Evolutionary conservation across 1,140 invertebrate species (phyloP), one percentile per base, ranked within the genome.

Genomic region (Anastrepha obliqua): DNA sequence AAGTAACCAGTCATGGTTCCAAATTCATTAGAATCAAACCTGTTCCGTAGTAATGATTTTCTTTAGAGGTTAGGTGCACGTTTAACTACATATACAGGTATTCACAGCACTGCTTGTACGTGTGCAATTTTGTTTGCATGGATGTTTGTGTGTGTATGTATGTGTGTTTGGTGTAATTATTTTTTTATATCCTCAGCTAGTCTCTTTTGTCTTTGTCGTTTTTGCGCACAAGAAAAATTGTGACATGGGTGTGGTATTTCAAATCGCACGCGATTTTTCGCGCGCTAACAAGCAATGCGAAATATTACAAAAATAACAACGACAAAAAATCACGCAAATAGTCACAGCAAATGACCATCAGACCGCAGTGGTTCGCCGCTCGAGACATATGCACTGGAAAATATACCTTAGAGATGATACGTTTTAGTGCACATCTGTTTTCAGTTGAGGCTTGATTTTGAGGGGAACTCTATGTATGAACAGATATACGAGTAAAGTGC

Each of bases 261-360:
- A 51, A 51, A 17, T 74, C 70, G 70, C 70, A 74, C 42, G 42
- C 29, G 44, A 51, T 74, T 17, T 44, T 74, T 74, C 11, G 44
- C 44, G 13, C 13, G 13, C 13, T n/a, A 47, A 74, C 70, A 51
- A 44, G 29, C 42, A 55, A 55, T 55, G 29, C 29, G 1, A 29
- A 29, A 29, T 55, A 55, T 55, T 15, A 44, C 17, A 74, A 4
- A 20, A 74, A 74, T 6, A 74, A 74, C 39, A 74, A 47, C 17
- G 47, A 8, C 11, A 6, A 47, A 74, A 74, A 47, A 74, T 74
- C 39, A 74, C 42, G 70, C 70, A n/a, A 74, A 74, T 74, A 15
- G 70, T 44, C 15, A 47, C 17, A 6, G 42, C 17, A 74, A 74
- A 74, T 47, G 70, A 9, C 44, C 70, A 74, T 51, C 42, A 74